phyloP scores from a whole-genome alignment of 2,113 vertebrate genomes.

The Ictidomys tridecemlineatus region DNA sequence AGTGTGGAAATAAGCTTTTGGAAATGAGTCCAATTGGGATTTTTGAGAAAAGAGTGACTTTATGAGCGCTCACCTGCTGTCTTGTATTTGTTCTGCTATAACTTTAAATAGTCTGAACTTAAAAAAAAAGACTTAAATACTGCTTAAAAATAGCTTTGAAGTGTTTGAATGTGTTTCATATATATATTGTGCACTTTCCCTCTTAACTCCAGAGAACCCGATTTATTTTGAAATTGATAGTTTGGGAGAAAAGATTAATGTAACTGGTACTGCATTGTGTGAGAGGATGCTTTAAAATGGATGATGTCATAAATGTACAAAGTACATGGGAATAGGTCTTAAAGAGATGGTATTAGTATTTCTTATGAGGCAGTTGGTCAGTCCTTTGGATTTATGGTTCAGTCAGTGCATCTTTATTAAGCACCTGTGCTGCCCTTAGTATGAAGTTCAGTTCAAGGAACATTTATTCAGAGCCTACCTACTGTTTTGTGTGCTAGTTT shows the following conservation, averaged over 20 bases:
- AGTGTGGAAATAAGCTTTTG: slow-evolving; percentile 66
- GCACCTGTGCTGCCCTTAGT: slow-evolving; percentile 6
- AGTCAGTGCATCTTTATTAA: slow-evolving; percentile 51
- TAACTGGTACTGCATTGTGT: slow-evolving; percentile 20
- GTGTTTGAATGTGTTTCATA: slow-evolving; percentile 9
- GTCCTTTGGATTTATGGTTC: slow-evolving; percentile 59
- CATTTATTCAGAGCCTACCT: slow-evolving; percentile 48
- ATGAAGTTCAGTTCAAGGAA: slow-evolving; percentile 21
- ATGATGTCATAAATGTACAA: slow-evolving; percentile 10
- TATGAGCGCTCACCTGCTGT: slow-evolving; percentile 5
- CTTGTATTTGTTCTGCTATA: slow-evolving; percentile 14
- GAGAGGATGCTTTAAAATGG: slow-evolving; percentile 36
- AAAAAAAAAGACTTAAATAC: neutral
- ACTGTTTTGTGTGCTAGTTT: slow-evolving; percentile 20
- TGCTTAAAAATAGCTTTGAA: slow-evolving; percentile 25
- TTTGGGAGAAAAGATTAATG: neutral
- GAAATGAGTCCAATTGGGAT: slow-evolving; percentile 48
- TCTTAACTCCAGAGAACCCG: slow-evolving; percentile 36
- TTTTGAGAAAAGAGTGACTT: slow-evolving; percentile 59
- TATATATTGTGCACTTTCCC: neutral
- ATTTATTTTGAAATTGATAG: slow-evolving; percentile 59
- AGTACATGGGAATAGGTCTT: slow-evolving; percentile 22
- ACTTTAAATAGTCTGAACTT: slow-evolving; percentile 28
- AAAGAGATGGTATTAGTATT: slow-evolving; percentile 28
- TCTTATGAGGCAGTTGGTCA: slow-evolving; percentile 55